Evolutionary conservation across 2,888 invertebrate genomes (phyloP).

Genomic region (Endomychus coccineus): DNA sequence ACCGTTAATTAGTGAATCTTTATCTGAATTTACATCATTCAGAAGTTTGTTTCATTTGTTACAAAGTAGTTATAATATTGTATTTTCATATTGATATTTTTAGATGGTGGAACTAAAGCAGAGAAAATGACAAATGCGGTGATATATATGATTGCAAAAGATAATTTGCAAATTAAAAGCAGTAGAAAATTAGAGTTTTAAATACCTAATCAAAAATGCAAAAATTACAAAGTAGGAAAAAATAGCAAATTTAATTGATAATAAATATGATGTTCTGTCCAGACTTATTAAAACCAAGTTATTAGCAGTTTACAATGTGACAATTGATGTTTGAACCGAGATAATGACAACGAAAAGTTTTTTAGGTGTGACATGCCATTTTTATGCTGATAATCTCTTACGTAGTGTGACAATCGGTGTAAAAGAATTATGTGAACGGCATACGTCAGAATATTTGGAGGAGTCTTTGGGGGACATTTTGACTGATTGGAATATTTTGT

Average conservation of each 20-base stretch:
- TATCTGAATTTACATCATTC: too few relatives aligned
- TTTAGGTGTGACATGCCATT: too few relatives aligned
- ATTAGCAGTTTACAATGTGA: constrained; percentile 7
- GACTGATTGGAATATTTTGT: constrained; percentile 17
- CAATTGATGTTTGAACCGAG: constrained; percentile 23
- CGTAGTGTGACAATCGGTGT: constrained; percentile 11
- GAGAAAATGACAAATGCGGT: constrained; percentile 15
- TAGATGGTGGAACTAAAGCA: constrained; percentile 10
- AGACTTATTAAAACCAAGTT: constrained; percentile 12
- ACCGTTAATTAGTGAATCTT: too few relatives aligned
- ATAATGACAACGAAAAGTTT: constrained; percentile 19
- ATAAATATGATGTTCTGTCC: constrained; percentile 13
- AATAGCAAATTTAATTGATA: constrained; percentile 15
- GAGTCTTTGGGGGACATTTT: constrained; percentile 7
- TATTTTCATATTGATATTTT: constrained; percentile 10
- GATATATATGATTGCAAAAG: constrained; percentile 18
- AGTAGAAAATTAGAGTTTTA: constrained; percentile 18
- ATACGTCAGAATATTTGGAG: constrained; percentile 10
- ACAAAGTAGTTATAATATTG: too few relatives aligned
- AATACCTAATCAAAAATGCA: constrained; percentile 14
- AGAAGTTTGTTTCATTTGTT: too few relatives aligned
- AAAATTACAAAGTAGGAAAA: constrained; percentile 15
- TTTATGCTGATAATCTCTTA: constrained; percentile 18
- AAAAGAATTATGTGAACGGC: constrained; percentile 7
- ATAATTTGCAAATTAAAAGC: constrained; percentile 17